phyloP scores from a whole-genome alignment of 2,797 vertebrate genomes.

The Distichodus sexfasciatus region DNA sequence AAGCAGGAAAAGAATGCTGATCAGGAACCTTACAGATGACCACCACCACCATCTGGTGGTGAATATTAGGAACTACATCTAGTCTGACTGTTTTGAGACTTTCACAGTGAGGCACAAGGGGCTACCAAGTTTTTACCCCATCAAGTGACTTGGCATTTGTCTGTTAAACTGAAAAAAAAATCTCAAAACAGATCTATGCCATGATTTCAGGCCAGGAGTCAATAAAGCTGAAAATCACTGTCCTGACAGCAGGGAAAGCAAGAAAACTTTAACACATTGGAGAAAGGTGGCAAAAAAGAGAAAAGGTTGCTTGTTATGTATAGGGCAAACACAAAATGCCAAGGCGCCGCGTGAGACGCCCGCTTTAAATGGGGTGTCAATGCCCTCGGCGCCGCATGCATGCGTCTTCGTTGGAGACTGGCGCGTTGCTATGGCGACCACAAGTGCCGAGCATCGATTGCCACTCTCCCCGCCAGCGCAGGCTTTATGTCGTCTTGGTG shows the following conservation, averaged over 20 bases:
- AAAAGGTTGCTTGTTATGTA: background rate
- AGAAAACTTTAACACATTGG: background rate
- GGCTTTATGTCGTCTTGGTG: slow-evolving; percentile 58
- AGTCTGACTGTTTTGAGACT: background rate
- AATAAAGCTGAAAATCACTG: slow-evolving; percentile 2
- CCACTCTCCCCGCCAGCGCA: slow-evolving; percentile 56
- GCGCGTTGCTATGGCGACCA: slow-evolving; percentile 66
- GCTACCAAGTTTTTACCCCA: background rate
- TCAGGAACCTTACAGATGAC: background rate
- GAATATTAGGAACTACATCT: background rate
- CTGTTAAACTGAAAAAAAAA: background rate
- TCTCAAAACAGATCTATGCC: background rate
- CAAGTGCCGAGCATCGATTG: slow-evolving; percentile 62
- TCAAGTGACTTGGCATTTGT: background rate
- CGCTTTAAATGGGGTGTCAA: slow-evolving; percentile 24
- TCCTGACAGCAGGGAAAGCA: background rate
- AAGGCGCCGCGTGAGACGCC: slow-evolving; percentile 29
- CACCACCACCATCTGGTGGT: slow-evolving; percentile 22
- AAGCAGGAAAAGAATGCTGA: background rate
- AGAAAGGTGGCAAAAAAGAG: slow-evolving; percentile 7
- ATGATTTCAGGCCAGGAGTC: slow-evolving; percentile 7
- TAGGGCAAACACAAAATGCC: slow-evolving; percentile 37
- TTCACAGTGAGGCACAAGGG: background rate
- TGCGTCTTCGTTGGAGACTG: slow-evolving; percentile 32
- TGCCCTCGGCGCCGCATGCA: slow-evolving; percentile 1